Percentiles rank a stretch among this genome's conserved stretches.
These are phyloP conservation scores for Drosophila fungiperda DNA, from an alignment of 2,888 invertebrate species.

Conservation along the genomic window DNA sequence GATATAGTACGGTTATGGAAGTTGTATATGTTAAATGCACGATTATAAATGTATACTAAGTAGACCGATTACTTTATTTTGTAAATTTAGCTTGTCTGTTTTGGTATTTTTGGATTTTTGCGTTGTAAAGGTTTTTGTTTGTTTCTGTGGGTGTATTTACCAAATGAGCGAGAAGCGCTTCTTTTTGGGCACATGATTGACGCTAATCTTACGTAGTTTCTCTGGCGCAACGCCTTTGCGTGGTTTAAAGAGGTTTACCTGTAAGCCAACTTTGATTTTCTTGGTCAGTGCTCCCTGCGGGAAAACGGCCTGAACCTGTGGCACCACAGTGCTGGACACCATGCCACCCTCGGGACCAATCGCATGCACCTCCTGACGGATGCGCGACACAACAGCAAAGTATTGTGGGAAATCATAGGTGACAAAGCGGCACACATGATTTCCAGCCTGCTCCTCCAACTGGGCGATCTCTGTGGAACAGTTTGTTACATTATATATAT, in stretches of 20 bases:
- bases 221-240: constrained; percentile 91
- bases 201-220: constrained; percentile 93
- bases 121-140: background rate
- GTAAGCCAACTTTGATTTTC: constrained; percentile 99
- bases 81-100: too few relatives aligned
- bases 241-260: constrained; percentile 97
- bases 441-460: constrained; percentile 93
- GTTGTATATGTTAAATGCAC: constrained; percentile 65
- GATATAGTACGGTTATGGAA: constrained; percentile 47
- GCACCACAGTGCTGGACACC: constrained; percentile 99
- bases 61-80: constrained; percentile 25
- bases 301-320: constrained; percentile 99
- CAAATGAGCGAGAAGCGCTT: constrained; percentile 94
- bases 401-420: constrained; percentile 99
- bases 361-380: constrained; percentile 98
- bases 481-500: background rate
- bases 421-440: constrained; percentile 96
- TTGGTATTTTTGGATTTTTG: background rate
- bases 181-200: constrained; percentile 95
- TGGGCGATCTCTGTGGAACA: constrained; percentile 88
- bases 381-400: constrained; percentile 99
- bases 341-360: constrained; percentile 99
- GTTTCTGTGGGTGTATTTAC: constrained; percentile 86
- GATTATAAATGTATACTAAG: constrained; percentile 47
- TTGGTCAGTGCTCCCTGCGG: constrained; percentile 99